Evolutionary conservation across 2,888 invertebrate genomes (phyloP), one percentile per base, ranked within the genome.

Genomic region (Isoperla grammatica): DNA sequence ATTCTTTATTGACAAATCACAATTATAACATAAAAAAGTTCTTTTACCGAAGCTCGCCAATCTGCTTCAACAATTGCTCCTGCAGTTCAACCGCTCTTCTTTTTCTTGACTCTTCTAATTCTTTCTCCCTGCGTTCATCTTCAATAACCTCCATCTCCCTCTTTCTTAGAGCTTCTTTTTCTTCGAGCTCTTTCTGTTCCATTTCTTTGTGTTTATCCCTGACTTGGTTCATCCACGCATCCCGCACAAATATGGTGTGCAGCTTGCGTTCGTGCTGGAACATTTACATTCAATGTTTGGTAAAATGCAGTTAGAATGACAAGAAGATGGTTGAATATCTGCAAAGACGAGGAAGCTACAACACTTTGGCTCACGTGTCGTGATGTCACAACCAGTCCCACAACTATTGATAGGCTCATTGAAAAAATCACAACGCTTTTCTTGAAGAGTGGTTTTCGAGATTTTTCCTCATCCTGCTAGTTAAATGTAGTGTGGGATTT

Each of bases 221-320:
- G n/a, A 62, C 57, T 49, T 65, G 65, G 11, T 50, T 40, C n/a
- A 57, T 56, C 65, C 65, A 65, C 8, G 62, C 58, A 2, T 63
- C 55, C 12, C 60, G 55, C 8, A 63, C 62, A 49, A 62, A 63
- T 17, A 57, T 53, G 12, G 43, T 35, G 9, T 56, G 40, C 57
- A 56, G 56, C 13, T 56, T 45, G 13, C 60, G 53, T 39, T 63
- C 59, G 15, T 54, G 35, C 62, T 62, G 20, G 8, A 48, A 53
- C 22, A 58, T 19, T n/a, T n/a, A 55, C 5, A 8, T 29, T 29
- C 29, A 29, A 29, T n/a, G n/a, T n/a, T n/a, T n/a, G n/a, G n/a
- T n/a, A n/a, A n/a, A n/a, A n/a, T n/a, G n/a, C n/a, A n/a, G n/a
- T n/a, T n/a, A n/a, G n/a, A n/a, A n/a, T n/a, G n/a, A n/a, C n/a